These are phyloP conservation scores for Salarias fasciatus DNA, from an alignment of 2,797 vertebrate genomes.

Conservation along the genomic window DNA sequence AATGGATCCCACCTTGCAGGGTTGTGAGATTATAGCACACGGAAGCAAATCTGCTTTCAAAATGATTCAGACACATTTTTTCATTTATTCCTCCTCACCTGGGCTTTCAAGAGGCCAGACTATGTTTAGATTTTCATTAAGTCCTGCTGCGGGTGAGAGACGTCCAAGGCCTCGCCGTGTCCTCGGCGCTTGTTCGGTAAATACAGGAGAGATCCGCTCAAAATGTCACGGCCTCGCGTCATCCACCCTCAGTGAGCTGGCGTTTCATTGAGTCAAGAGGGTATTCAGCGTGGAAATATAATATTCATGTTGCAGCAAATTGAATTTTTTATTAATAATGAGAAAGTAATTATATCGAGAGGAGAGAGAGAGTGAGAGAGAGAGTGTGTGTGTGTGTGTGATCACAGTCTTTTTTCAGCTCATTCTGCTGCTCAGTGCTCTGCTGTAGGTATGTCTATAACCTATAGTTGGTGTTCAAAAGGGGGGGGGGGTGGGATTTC, in stretches of 20 bases:
- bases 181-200: conserved; percentile 32
- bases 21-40: too few relatives aligned
- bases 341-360: neutral
- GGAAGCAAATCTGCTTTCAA: too few relatives aligned
- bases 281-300: neutral
- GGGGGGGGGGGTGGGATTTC: too few relatives aligned
- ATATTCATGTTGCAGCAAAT: neutral
- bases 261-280: conserved; percentile 1
- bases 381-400: neutral
- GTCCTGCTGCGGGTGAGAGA: conserved; percentile 24
- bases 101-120: conserved; percentile 8
- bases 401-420: neutral
- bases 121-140: conserved; percentile 24
- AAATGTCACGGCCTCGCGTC: conserved; percentile 11
- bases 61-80: too few relatives aligned
- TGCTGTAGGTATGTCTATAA: neutral
- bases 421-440: neutral
- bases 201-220: conserved; percentile 16
- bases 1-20: too few relatives aligned
- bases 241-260: conserved; percentile 17
- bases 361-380: too few relatives aligned
- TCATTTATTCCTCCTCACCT: neutral
- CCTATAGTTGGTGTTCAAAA: too few relatives aligned
- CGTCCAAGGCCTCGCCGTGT: conserved; percentile 6
- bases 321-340: neutral